Base-by-base conservation (phyloP, 2,113 vertebrate species). In the Hucho hucho region DNA sequence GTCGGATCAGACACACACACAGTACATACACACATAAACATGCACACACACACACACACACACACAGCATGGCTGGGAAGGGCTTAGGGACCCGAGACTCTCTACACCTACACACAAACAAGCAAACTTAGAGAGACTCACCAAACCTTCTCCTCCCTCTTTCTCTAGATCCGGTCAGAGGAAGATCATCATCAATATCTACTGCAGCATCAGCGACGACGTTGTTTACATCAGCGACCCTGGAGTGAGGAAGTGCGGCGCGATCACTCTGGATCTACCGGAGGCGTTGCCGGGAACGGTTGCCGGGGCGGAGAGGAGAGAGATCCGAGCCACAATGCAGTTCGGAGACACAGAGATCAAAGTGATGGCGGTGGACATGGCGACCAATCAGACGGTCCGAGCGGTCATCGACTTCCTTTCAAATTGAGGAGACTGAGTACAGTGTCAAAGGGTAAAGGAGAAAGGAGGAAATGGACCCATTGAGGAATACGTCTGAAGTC, bases 311-410 rank as follows among this genome's bases (percentile, higher is more conserved):
- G 59, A 89, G 74, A 94, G 97, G 16, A 91, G 97, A 0, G 97
- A 98, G 93, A 99, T 98, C 86, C 93, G 94, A 0, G 83, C 96
- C 4, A 95, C 93, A 88, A 98, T 99, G 97, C 97, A 98, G 90
- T 99, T 98, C 0, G 96, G 97, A 1, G 97, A 99, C 92, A 98
- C 97, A 0, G 97, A 99, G 89, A 98, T 99, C 83, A 97, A 97
- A 89, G 96, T 98, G 73, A 96, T 94, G 0, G 97, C 97, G 1
- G 78, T 97, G 61, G 97, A 99, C 29, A 88, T 94, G 81, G 85
- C 90, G 83, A 96, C 96, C 26, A 90, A 93, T 37, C 92, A 93
- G 79, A 93, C 91, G 0, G 96, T 98, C 22, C 88, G 93, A 0
- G 96, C 96, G 2, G 88, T 95, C 80, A 97, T 98, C n/a, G 96